Percentiles rank a stretch among this genome's conserved stretches.
Evolutionary conservation across 2,888 invertebrate genomes (phyloP).

Genomic region (Scaptomyza caliginosa): DNA sequence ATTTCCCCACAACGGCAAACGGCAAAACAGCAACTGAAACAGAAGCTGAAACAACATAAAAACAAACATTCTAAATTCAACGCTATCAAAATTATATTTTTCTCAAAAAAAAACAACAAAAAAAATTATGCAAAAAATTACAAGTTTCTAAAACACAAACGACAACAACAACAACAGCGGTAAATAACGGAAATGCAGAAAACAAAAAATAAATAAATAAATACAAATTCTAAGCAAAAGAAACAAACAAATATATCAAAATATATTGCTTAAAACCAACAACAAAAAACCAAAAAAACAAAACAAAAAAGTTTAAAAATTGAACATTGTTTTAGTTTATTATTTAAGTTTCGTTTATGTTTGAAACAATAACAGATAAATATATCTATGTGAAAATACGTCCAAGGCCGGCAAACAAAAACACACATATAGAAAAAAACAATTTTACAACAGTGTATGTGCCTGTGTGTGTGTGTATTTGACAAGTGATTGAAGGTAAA

Average conservation of each 20-base stretch:
- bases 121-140: neutral
- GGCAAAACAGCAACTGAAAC: constrained; percentile 17
- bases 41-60: constrained; percentile 29
- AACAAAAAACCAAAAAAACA: constrained; percentile 29
- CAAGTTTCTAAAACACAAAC: neutral
- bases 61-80: constrained; percentile 28
- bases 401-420: constrained; percentile 58
- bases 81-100: constrained; percentile 25
- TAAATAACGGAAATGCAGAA: constrained; percentile 47
- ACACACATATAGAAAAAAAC: constrained; percentile 25
- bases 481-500: constrained; percentile 72
- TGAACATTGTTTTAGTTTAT: constrained; percentile 58
- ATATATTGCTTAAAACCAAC: constrained; percentile 31
- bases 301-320: constrained; percentile 35
- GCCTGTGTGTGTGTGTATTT: constrained; percentile 22
- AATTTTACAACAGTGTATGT: constrained; percentile 21
- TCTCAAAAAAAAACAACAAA: constrained; percentile 12
- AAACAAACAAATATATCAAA: constrained; percentile 35
- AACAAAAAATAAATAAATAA: constrained; percentile 8
- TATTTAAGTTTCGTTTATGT: constrained; percentile 67
- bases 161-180: constrained; percentile 15
- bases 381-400: constrained; percentile 14
- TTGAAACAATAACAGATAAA: constrained; percentile 18
- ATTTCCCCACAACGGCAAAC: constrained; percentile 63
- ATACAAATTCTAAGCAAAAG: constrained; percentile 25